Evolutionary conservation across 2,797 vertebrate genomes (phyloP).

Genomic region (Manis javanica): DNA sequence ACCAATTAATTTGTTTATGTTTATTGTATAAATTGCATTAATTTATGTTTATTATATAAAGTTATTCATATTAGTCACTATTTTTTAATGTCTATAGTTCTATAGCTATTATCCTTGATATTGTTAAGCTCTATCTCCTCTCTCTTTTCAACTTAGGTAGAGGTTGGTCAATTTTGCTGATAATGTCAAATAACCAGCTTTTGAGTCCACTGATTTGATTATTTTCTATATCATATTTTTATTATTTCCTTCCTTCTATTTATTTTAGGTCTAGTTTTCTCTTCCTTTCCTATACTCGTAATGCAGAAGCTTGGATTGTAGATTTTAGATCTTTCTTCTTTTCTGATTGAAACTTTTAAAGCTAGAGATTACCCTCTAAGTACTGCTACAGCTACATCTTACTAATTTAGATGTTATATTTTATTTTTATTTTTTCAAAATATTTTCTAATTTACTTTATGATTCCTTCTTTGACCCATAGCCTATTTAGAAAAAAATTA

Average conservation of each 20-base stretch:
- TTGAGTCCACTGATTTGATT: constrained; percentile 2
- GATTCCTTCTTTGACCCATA: not conserved
- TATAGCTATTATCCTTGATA: not conserved
- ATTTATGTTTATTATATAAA: constrained; percentile 14
- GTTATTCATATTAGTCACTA: not conserved
- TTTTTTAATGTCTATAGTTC: not conserved
- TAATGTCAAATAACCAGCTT: not conserved
- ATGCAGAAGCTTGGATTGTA: not conserved
- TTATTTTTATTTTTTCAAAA: constrained; percentile 33
- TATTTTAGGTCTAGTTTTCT: not conserved
- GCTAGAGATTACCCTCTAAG: not conserved
- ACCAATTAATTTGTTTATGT: not conserved
- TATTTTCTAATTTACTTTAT: not conserved
- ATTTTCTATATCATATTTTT: not conserved
- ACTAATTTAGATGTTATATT: constrained; percentile 16
- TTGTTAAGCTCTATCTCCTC: not conserved
- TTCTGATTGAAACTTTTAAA: constrained; percentile 35
- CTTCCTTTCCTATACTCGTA: not conserved
- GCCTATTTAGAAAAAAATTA: not conserved
- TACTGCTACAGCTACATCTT: not conserved
- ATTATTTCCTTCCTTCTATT: constrained; percentile 12
- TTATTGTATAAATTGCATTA: not conserved
- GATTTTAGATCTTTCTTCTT: constrained; percentile 12
- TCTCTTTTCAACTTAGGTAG: not conserved
- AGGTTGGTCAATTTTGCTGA: not conserved